Evolutionary conservation across 1,140 invertebrate genomes (phyloP).

Genomic region (Sitophilus oryzae): DNA sequence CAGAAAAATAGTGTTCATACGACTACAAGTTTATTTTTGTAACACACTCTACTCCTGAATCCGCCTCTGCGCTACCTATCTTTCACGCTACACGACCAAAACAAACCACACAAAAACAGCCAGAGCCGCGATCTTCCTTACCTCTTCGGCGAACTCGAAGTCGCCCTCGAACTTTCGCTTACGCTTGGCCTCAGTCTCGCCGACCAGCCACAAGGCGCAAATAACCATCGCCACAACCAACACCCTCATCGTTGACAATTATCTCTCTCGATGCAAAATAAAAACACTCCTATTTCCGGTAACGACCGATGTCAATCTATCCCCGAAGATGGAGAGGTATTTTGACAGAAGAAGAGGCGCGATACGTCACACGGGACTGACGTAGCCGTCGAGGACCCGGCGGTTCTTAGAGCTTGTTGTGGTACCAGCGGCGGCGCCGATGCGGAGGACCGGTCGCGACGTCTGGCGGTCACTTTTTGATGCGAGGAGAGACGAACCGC

Average conservation of each 20-base stretch:
- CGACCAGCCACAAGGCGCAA: conserved; percentile 42
- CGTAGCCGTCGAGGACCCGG: no score
- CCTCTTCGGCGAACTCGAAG: conserved; percentile 65
- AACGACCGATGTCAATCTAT: not conserved
- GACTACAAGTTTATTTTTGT: no score
- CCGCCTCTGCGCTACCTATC: no score
- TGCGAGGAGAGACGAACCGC: not conserved
- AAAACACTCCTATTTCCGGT: not conserved
- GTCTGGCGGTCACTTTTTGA: not conserved
- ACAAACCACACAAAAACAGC: no score
- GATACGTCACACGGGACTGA: no score
- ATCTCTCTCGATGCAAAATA: not conserved
- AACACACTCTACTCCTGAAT: no score
- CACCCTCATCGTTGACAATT: conserved; percentile 33
- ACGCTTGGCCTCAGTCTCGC: conserved; percentile 47
- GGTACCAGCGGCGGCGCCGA: no score
- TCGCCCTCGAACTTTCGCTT: conserved; percentile 63
- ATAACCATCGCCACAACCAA: conserved; percentile 45
- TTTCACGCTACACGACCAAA: not conserved
- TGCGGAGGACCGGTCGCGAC: not conserved
- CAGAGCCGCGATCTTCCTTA: no score
- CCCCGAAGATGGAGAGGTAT: no score
- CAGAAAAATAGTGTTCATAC: no score
- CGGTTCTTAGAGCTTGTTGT: no score
- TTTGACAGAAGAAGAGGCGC: no score